These are phyloP conservation scores for Drosophila baimaii DNA, from an alignment of 1,140 invertebrate genomes.

Conservation along the genomic window DNA sequence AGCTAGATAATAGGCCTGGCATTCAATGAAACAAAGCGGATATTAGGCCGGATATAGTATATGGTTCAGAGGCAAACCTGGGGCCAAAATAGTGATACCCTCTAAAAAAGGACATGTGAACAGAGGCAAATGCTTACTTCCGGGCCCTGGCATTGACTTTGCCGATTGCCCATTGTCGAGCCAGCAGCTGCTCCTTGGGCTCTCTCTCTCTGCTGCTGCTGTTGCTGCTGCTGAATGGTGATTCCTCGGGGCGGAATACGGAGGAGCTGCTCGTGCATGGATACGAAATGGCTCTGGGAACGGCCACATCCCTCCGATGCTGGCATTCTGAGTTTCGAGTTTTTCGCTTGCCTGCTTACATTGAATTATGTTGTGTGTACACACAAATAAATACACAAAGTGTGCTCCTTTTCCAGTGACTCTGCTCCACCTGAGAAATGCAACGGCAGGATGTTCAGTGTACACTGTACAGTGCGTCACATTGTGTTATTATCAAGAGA, in stretches of 20 bases:
- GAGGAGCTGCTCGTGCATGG: conserved; percentile 60
- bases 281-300: conserved; percentile 44
- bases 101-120: background rate
- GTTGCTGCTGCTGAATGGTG: conserved; percentile 16
- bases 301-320: conserved; percentile 34
- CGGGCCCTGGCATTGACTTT: conserved; percentile 57
- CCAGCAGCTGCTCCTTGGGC: conserved; percentile 27
- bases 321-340: conserved; percentile 19
- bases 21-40: conserved; percentile 1
- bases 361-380: conserved; percentile 69
- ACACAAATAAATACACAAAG: conserved; percentile 54
- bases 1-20: background rate
- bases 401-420: conserved; percentile 29
- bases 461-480: conserved; percentile 31
- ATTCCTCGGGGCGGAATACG: conserved; percentile 13
- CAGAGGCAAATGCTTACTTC: conserved; percentile 29
- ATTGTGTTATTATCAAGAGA: conserved; percentile 57
- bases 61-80: background rate
- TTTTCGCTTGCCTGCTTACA: conserved; percentile 59
- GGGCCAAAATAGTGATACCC: background rate
- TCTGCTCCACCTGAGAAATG: conserved; percentile 25
- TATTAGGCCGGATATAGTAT: conserved; percentile 6
- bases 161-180: conserved; percentile 60
- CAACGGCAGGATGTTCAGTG: conserved; percentile 7
- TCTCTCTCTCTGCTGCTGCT: no score